phyloP scores from a whole-genome alignment of 2,797 vertebrate genomes.

The Acipenser transmontanus region DNA sequence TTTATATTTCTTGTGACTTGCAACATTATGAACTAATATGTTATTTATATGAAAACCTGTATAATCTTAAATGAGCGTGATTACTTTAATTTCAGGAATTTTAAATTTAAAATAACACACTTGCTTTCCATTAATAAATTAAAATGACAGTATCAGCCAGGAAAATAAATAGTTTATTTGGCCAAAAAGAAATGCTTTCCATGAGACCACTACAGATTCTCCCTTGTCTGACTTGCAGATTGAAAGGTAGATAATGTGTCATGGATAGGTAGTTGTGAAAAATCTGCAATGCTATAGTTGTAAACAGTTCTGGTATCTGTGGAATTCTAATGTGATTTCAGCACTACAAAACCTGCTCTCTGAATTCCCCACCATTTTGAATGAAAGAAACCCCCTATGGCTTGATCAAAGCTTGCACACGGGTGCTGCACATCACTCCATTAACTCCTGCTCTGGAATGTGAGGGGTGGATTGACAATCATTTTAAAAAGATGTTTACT shows the following conservation, averaged over 20 bases:
- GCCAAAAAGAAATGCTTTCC: constrained; percentile 16
- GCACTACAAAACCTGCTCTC: constrained; percentile 21
- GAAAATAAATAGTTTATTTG: no score
- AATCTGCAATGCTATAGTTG: constrained; percentile 40
- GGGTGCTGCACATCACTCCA: constrained; percentile 13
- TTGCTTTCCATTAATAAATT: no score
- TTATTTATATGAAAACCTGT: no score
- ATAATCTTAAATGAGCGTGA: no score
- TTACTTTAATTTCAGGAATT: no score
- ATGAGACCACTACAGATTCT: constrained; percentile 6
- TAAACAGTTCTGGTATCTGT: constrained; percentile 42
- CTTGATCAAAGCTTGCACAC: constrained; percentile 22
- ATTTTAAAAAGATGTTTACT: constrained; percentile 9
- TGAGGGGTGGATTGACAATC: constrained; percentile 9
- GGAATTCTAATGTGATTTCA: constrained; percentile 43
- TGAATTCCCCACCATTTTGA: constrained; percentile 17
- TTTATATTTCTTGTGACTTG: background rate
- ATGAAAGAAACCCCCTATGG: constrained; percentile 15
- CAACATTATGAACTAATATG: no score
- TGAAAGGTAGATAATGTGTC: constrained; percentile 50
- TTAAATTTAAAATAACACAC: no score
- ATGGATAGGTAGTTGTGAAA: constrained; percentile 48
- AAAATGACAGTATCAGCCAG: no score
- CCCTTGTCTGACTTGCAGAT: constrained; percentile 40
- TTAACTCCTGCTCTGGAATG: constrained; percentile 11